Percentiles rank a stretch among this genome's conserved stretches.
These are phyloP conservation scores for Porites rus DNA, from an alignment of 92 coral and sea anemone species.

Conservation along the genomic window DNA sequence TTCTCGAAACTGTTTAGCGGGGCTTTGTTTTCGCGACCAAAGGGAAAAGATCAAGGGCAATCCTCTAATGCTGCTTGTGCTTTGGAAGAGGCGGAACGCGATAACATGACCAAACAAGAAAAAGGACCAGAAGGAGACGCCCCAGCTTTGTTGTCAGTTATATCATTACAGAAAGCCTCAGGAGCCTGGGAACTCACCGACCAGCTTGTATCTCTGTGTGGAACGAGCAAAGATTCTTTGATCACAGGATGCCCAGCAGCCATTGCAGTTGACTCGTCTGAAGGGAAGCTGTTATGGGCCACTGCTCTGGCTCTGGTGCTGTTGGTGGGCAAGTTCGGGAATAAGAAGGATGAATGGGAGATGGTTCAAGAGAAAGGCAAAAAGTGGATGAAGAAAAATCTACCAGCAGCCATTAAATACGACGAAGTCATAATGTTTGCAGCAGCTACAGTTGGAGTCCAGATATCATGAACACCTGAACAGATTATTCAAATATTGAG, in stretches of 20 bases:
- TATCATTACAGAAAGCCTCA: slow-evolving; percentile 83
- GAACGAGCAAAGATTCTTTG: slow-evolving; percentile 40
- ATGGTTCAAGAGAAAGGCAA: slow-evolving; percentile 79
- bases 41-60: background rate
- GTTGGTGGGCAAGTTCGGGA: slow-evolving; percentile 55
- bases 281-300: slow-evolving; percentile 75
- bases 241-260: slow-evolving; percentile 65
- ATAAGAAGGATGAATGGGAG: slow-evolving; percentile 85
- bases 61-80: background rate
- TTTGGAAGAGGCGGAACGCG: too few species aligned
- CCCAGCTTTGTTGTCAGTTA: slow-evolving; percentile 27
- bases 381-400: slow-evolving; percentile 76
- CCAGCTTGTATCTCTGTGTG: slow-evolving; percentile 66
- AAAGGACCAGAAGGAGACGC: background rate
- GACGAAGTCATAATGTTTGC: slow-evolving; percentile 3
- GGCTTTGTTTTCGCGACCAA: background rate
- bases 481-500: too few species aligned
- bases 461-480: background rate
- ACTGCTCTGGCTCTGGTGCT: slow-evolving; percentile 74
- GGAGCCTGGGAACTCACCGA: slow-evolving; percentile 86
- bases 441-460: slow-evolving; percentile 13
- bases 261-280: slow-evolving; percentile 42
- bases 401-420: slow-evolving; percentile 37
- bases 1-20: background rate
- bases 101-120: background rate